phyloP scores from a whole-genome alignment of 1,140 invertebrate species.

The Asbolus verrucosus region DNA sequence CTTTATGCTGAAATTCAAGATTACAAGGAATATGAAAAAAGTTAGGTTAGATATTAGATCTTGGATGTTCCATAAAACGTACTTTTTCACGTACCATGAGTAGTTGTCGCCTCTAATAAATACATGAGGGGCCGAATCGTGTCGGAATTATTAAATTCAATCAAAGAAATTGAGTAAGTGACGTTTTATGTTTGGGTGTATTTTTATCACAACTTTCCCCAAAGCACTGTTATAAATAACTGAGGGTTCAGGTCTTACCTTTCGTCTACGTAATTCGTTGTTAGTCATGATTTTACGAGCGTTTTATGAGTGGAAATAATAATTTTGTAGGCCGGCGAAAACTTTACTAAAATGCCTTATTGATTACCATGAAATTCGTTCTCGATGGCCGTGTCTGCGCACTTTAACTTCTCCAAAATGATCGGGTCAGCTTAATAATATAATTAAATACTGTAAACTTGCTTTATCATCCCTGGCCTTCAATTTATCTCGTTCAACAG shows the following conservation, averaged over 20 bases:
- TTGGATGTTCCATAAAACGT: neutral
- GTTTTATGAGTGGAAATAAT: constrained; percentile 10
- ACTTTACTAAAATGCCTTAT: constrained; percentile 27
- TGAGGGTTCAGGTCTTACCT: constrained; percentile 47
- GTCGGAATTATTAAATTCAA: constrained; percentile 17
- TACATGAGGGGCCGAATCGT: constrained; percentile 19
- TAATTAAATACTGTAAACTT: neutral
- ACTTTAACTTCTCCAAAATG: constrained; percentile 21
- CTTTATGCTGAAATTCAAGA: constrained; percentile 57
- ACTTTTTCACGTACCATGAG: constrained; percentile 8
- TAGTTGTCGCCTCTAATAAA: neutral
- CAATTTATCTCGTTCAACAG: neutral
- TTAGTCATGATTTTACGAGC: constrained; percentile 46
- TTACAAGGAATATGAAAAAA: constrained; percentile 19
- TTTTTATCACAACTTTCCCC: constrained; percentile 10
- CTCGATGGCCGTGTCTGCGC: constrained; percentile 13
- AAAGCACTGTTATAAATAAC: constrained; percentile 28
- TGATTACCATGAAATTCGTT: constrained; percentile 14
- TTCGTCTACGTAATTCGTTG: constrained; percentile 54
- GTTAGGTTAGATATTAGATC: constrained; percentile 7
- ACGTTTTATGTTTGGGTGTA: constrained; percentile 35
- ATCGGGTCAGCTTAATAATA: neutral
- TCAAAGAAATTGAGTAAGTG: constrained; percentile 4
- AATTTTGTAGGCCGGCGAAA: constrained; percentile 27
- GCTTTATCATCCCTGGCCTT: constrained; percentile 1